A percentile compares a stretch with the other conserved stretches of the same genome.
phyloP scores from a whole-genome alignment of 2,113 vertebrate genomes.

The Oncorhynchus gorbuscha region DNA sequence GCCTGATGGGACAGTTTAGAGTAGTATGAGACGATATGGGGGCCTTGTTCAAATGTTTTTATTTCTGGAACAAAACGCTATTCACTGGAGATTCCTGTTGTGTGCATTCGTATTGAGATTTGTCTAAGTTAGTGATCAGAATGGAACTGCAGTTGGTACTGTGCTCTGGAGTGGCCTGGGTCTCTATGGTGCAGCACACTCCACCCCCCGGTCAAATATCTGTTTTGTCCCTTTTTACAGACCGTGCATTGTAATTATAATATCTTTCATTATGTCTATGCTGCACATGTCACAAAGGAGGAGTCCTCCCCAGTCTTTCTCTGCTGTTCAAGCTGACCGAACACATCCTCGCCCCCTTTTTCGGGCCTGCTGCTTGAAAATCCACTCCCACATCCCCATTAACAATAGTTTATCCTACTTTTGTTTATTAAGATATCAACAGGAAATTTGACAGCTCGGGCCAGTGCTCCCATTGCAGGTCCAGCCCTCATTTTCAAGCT shows the following conservation, averaged over 20 bases:
- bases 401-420: slow-evolving; percentile 68
- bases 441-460: slow-evolving; percentile 73
- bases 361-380: slow-evolving; percentile 65
- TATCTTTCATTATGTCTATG: slow-evolving; percentile 83
- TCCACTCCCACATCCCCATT: slow-evolving; percentile 61
- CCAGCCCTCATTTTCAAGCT: slow-evolving; percentile 9
- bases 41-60: slow-evolving; percentile 71
- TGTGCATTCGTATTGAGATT: slow-evolving; percentile 70
- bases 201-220: slow-evolving; percentile 78
- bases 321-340: slow-evolving; percentile 75
- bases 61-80: slow-evolving; percentile 66
- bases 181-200: slow-evolving; percentile 72
- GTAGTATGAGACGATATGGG: slow-evolving; percentile 53
- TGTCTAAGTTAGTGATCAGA: slow-evolving; percentile 72
- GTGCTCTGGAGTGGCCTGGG: slow-evolving; percentile 58
- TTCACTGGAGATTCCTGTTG: slow-evolving; percentile 37
- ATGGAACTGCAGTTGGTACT: slow-evolving; percentile 60
- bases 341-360: slow-evolving; percentile 71
- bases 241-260: slow-evolving; percentile 84
- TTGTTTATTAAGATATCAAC: slow-evolving; percentile 80
- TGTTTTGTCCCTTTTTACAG: slow-evolving; percentile 79
- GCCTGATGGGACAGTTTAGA: slow-evolving; percentile 7
- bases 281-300: slow-evolving; percentile 74
- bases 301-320: slow-evolving; percentile 71
- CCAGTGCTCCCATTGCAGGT: slow-evolving; percentile 31